A percentile compares a stretch with the other conserved stretches of the same genome.
These are phyloP conservation scores for Meandrina meandrites DNA, from an alignment of 92 coral and sea anemone species.

Conservation along the genomic window DNA sequence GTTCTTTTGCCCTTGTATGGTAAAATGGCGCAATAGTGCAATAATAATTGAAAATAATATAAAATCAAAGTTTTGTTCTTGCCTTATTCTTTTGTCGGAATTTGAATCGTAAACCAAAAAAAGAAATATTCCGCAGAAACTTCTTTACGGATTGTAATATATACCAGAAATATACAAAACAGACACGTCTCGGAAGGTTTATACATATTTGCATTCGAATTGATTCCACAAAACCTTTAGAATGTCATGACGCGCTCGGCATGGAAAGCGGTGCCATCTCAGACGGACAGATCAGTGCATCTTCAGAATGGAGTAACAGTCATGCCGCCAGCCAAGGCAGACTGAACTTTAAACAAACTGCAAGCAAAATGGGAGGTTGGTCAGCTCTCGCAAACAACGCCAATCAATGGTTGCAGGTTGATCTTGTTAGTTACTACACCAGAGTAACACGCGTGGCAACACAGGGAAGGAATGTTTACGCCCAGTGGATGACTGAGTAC, in stretches of 20 bases:
- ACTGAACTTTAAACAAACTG: background rate
- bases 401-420: background rate
- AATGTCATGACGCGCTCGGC: background rate
- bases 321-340: background rate
- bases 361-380: background rate
- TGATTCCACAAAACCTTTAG: background rate
- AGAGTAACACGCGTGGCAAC: background rate
- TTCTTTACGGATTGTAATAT: too few relatives aligned
- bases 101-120: too few relatives aligned
- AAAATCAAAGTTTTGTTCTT: too few relatives aligned
- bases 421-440: background rate
- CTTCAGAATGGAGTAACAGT: background rate
- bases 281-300: conserved; percentile 4
- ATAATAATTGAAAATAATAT: too few relatives aligned
- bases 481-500: conserved; percentile 8
- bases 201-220: too few relatives aligned
- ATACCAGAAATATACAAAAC: too few relatives aligned
- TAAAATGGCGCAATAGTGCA: too few relatives aligned
- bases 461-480: background rate
- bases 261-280: background rate
- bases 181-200: too few relatives aligned
- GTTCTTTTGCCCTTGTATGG: too few relatives aligned
- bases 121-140: too few relatives aligned
- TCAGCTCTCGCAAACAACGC: background rate
- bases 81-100: too few relatives aligned